These are phyloP conservation scores for Cardiocondyla obscurior DNA, from an alignment of 1,140 invertebrate genomes.

Conservation along the genomic window DNA sequence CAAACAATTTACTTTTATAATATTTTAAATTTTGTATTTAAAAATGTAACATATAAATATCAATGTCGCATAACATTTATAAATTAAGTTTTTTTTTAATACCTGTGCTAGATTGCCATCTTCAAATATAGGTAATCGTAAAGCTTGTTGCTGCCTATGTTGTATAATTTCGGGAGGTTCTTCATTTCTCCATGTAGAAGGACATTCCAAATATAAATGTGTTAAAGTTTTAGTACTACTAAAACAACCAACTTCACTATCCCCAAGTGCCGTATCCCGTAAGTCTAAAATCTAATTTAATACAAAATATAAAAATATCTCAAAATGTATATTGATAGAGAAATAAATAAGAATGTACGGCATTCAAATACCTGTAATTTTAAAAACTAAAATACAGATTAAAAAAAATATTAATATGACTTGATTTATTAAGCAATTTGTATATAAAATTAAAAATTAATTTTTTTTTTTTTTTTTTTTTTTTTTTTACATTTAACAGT, in stretches of 20 bases:
- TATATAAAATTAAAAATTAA: too few relatives aligned
- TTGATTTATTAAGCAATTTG: too few relatives aligned
- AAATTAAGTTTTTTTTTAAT: constrained; percentile 12
- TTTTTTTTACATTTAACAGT: too few relatives aligned
- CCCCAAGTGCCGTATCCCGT: constrained; percentile 87
- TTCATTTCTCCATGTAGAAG: constrained; percentile 68
- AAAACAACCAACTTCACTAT: constrained; percentile 88
- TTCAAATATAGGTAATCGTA: constrained; percentile 69
- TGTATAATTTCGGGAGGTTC: constrained; percentile 61
- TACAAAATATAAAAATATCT: constrained; percentile 23
- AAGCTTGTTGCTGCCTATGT: constrained; percentile 46
- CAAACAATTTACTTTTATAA: constrained; percentile 3
- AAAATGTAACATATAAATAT: neutral
- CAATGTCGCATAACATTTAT: neutral
- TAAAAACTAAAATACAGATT: too few relatives aligned
- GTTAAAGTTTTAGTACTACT: constrained; percentile 86
- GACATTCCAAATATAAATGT: constrained; percentile 86
- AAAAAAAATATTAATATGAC: too few relatives aligned
- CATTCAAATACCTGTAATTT: too few relatives aligned
- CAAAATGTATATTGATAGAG: neutral
- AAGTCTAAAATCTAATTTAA: constrained; percentile 87
- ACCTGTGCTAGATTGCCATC: constrained; percentile 75
- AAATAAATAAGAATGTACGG: too few relatives aligned
- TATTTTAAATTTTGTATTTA: neutral
- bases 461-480: too few relatives aligned